phyloP scores from a whole-genome alignment of 2,888 invertebrate genomes.

The Cataglyphis livida region DNA sequence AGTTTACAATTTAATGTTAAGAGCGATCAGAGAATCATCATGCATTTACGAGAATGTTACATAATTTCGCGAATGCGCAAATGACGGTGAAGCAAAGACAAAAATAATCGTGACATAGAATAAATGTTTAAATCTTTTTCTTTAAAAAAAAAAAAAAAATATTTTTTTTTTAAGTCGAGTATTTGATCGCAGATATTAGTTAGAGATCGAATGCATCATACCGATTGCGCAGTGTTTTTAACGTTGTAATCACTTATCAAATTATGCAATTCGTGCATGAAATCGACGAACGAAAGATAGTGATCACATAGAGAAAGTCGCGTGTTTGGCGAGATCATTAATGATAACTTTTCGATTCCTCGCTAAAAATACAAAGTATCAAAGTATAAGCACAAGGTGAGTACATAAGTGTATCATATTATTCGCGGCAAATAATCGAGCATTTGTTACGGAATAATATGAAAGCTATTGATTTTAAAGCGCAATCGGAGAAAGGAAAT shows the following conservation, averaged over 20 bases:
- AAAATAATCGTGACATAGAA: constrained; percentile 47
- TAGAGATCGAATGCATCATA: constrained; percentile 10
- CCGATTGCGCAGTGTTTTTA: constrained; percentile 14
- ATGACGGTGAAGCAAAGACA: constrained; percentile 9
- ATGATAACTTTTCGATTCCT: constrained; percentile 55
- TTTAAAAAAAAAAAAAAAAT: not conserved
- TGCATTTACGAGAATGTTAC: constrained; percentile 7
- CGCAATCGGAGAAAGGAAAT: constrained; percentile 22
- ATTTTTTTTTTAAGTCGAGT: not conserved
- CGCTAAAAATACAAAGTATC: constrained; percentile 42
- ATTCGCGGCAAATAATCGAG: constrained; percentile 21
- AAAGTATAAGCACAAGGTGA: not conserved
- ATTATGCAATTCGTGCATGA: constrained; percentile 64
- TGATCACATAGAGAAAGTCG: constrained; percentile 67
- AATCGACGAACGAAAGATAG: constrained; percentile 45
- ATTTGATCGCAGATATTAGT: constrained; percentile 7
- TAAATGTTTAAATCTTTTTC: constrained; percentile 29
- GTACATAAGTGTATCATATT: constrained; percentile 31
- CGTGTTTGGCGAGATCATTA: constrained; percentile 56
- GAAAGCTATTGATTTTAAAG: constrained; percentile 31
- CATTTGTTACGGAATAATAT: constrained; percentile 44
- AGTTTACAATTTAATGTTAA: constrained; percentile 31
- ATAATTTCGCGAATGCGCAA: constrained; percentile 36
- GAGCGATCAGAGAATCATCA: constrained; percentile 26
- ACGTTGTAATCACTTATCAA: constrained; percentile 60